Percentiles rank a stretch among this genome's conserved stretches.
phyloP scores from a whole-genome alignment of 2,888 invertebrate species.

The Cheilosia scutellata region DNA sequence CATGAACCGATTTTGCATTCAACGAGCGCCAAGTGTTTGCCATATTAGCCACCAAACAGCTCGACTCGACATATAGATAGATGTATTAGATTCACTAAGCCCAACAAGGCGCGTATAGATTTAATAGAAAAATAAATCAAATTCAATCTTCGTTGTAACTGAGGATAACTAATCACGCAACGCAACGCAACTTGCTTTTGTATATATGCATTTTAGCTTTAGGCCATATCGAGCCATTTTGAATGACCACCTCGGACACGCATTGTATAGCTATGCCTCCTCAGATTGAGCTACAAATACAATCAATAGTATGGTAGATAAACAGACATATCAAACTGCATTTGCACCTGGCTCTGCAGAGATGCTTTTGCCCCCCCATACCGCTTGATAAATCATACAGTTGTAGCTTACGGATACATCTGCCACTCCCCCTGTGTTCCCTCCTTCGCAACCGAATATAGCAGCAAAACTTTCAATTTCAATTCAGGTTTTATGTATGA shows the following conservation, averaged over 20 bases:
- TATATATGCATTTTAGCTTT: constrained; percentile 16
- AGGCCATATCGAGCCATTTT: constrained; percentile 21
- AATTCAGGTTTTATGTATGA: constrained; percentile 68
- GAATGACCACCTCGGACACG: constrained; percentile 39
- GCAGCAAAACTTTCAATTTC: constrained; percentile 70
- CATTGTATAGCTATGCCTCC: constrained; percentile 19
- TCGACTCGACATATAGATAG: not conserved
- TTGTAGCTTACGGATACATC: constrained; percentile 2
- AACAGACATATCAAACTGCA: constrained; percentile 34
- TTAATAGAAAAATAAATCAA: constrained; percentile 52
- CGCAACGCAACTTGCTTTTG: constrained; percentile 3
- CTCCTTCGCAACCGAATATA: constrained; percentile 4
- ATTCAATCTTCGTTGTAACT: constrained; percentile 24
- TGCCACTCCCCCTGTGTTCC: not conserved
- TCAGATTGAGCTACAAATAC: constrained; percentile 23
- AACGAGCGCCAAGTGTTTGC: constrained; percentile 58
- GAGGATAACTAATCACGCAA: constrained; percentile 47
- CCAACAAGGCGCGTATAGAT: constrained; percentile 8
- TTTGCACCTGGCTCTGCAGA: constrained; percentile 58
- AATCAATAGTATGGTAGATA: constrained; percentile 36
- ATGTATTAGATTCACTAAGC: not conserved
- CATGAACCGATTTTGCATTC: constrained; percentile 67
- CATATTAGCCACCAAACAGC: constrained; percentile 47
- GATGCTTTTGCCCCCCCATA: constrained; percentile 9
- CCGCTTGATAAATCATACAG: constrained; percentile 36